These are phyloP conservation scores for Lordiphosa stackelbergi DNA, from an alignment of 1,140 invertebrate species.

Conservation along the genomic window DNA sequence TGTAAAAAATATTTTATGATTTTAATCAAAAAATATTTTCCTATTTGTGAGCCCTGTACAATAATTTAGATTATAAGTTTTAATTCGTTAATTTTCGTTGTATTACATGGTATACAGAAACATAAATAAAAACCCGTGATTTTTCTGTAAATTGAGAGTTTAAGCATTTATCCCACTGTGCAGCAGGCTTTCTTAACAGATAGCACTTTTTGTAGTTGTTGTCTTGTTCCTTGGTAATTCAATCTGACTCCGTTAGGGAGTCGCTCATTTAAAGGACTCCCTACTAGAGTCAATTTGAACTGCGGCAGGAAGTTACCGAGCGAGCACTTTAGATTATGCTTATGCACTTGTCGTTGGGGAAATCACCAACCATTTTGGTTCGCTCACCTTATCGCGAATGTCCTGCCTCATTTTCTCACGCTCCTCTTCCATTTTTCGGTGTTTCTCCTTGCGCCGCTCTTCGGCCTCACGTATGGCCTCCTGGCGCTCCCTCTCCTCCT, in stretches of 20 bases:
- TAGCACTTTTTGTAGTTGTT: conserved; percentile 34
- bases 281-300: conserved; percentile 98
- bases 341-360: conserved; percentile 3
- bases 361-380: background rate
- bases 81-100: no score
- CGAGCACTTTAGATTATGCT: conserved; percentile 38
- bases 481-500: conserved; percentile 94
- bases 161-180: no score
- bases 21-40: no score
- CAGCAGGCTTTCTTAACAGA: conserved; percentile 1
- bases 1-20: no score
- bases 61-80: no score
- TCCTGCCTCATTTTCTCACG: conserved; percentile 98
- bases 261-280: conserved; percentile 92
- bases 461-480: conserved; percentile 96
- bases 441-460: conserved; percentile 96
- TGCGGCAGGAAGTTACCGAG: conserved; percentile 83
- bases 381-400: conserved; percentile 95
- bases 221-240: conserved; percentile 80
- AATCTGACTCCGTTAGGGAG: conserved; percentile 97
- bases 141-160: no score
- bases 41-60: no score
- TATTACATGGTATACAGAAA: no score
- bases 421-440: conserved; percentile 98
- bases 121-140: no score